phyloP scores from a whole-genome alignment of 2,113 vertebrate species.

The Apaloderma vittatum region DNA sequence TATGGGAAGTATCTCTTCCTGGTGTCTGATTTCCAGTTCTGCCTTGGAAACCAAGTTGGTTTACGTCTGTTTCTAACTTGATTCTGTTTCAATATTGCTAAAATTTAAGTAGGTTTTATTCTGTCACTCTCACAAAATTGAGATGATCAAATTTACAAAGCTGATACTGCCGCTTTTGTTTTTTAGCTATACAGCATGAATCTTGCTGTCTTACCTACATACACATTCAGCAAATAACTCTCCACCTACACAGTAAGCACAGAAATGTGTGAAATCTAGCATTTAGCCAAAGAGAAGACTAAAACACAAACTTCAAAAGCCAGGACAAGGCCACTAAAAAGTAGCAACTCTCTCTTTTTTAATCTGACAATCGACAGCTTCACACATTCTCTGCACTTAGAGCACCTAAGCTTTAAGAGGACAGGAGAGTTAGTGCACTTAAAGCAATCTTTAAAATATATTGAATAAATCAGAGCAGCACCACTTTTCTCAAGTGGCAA shows the following conservation, averaged over 20 bases:
- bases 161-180: background rate
- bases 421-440: background rate
- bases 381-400: background rate
- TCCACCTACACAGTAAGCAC: background rate
- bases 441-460: background rate
- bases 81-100: background rate
- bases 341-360: background rate
- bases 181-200: background rate
- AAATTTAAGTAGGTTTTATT: conserved; percentile 5
- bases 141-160: background rate
- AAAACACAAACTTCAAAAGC: background rate
- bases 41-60: background rate
- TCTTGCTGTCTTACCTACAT: background rate
- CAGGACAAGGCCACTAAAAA: background rate
- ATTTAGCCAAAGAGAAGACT: background rate
- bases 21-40: background rate
- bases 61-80: background rate
- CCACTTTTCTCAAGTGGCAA: background rate
- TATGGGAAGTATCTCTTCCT: background rate
- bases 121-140: background rate
- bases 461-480: background rate
- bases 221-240: background rate
- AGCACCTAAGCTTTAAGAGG: background rate
- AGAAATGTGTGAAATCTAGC: background rate
- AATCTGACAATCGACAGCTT: background rate